Percentiles rank a stretch among this genome's conserved stretches.
These are phyloP conservation scores for Chironomus tentans DNA, from an alignment of 2,888 invertebrate species.

Conservation along the genomic window DNA sequence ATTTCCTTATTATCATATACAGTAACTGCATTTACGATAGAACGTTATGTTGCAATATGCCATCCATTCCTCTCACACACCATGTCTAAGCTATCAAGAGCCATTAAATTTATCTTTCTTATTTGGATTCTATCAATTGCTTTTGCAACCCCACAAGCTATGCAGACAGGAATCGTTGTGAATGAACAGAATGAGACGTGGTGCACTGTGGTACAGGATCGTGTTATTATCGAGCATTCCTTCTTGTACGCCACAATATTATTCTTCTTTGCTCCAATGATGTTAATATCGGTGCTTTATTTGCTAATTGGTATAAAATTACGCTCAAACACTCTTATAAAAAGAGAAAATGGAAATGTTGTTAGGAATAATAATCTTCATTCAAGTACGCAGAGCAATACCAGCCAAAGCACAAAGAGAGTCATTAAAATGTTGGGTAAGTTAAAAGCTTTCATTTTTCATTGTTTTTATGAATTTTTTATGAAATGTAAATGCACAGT, in stretches of 20 bases:
- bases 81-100: conserved; percentile 73
- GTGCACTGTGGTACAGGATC: conserved; percentile 35
- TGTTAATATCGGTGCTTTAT: conserved; percentile 74
- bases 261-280: conserved; percentile 84
- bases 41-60: conserved; percentile 53
- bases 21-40: conserved; percentile 73
- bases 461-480: no score
- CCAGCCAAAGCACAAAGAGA: conserved; percentile 53
- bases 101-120: conserved; percentile 60
- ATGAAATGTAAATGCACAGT: no score
- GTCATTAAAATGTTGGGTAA: conserved; percentile 70
- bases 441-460: conserved; percentile 33
- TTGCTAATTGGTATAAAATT: conserved; percentile 63
- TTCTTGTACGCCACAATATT: conserved; percentile 57
- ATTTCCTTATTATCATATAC: neutral
- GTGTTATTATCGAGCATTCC: conserved; percentile 44
- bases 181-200: conserved; percentile 32
- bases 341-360: conserved; percentile 34
- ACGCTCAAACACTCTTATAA: conserved; percentile 46
- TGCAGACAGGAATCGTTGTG: conserved; percentile 63
- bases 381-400: conserved; percentile 38
- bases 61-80: conserved; percentile 59
- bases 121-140: conserved; percentile 73
- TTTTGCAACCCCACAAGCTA: conserved; percentile 66
- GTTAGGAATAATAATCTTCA: conserved; percentile 30